Evolutionary conservation across 2,797 vertebrate genomes (phyloP).

Genomic region (Miopithecus talapoin): DNA sequence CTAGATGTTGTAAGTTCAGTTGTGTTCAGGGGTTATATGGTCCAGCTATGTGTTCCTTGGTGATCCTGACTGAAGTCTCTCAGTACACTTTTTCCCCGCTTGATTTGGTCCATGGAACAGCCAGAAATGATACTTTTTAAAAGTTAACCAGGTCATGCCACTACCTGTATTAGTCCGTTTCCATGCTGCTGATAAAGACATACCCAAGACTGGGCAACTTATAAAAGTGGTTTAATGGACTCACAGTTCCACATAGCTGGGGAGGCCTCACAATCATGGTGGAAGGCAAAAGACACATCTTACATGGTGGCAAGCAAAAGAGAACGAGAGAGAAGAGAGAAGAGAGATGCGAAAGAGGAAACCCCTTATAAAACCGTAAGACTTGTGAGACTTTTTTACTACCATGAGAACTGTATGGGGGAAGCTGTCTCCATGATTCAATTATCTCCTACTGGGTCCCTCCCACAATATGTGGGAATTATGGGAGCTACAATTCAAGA

Average conservation of each 20-base stretch:
- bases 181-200: neutral
- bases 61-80: accelerated
- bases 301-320: no score
- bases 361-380: neutral
- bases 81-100: neutral
- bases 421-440: neutral
- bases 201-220: neutral
- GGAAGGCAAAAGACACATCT: no score
- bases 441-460: neutral
- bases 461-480: neutral
- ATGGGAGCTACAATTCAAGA: neutral
- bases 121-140: constrained; percentile 1
- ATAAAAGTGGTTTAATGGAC: neutral
- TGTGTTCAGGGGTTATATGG: no score
- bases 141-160: neutral
- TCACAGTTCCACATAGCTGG: neutral
- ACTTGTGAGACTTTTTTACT: neutral
- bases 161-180: neutral
- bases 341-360: no score
- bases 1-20: accelerated
- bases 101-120: neutral
- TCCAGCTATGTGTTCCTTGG: neutral
- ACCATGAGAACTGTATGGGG: neutral
- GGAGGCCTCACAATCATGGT: neutral
- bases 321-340: no score